Base-by-base conservation (phyloP, 2,888 invertebrate genomes). In the Drosophila meridionalis region DNA sequence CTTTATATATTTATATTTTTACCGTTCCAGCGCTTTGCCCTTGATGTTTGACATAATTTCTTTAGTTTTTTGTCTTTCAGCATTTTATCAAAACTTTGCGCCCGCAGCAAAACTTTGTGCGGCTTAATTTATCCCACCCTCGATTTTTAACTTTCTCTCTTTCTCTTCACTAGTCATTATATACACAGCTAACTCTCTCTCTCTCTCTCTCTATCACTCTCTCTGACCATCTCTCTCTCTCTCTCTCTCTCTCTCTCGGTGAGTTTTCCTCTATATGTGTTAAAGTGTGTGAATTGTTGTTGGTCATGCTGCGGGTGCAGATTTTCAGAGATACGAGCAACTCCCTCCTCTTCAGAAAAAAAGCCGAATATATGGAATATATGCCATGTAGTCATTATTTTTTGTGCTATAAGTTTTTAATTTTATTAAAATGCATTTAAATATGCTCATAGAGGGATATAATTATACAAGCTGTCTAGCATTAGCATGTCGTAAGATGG, bases 291-390 rank as follows among this genome's bases (percentile, higher is more conserved):
- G 59, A 59, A 36, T 45, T 52, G 50, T 11, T 47, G 59, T 47
- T 47, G 78, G 78, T 79, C 78, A 82, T 82, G 80, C 83, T 79
- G 78, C 66, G 78, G 78, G 80, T 40, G 30, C 50, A 50, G 60
- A 60, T 60, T 60, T 40, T 32, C 4, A 47, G 47, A 30, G 59
- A 47, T 6, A 20, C 36, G n/a, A 47, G 12, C 47, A 7, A n/a
- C 9, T 42, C n/a, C 28, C 38, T 11, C 34, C 2, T n/a, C 28
- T 9, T 12, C n/a, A 9, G 32, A 47, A 47, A 47, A 11, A 45
- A 20, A 4, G 20, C 20, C 20, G 20, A 20, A 20, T 20, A 20
- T 20, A 30, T n/a, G 26, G 26, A 26, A 14, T 48, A 8, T n/a
- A n/a, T 50, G 50, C 32, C 50, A 50, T 50, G 20, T 26, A 20